Conservation (phyloP, 2,888 invertebrate genomes). For the Ferrisia virgata region DNA sequence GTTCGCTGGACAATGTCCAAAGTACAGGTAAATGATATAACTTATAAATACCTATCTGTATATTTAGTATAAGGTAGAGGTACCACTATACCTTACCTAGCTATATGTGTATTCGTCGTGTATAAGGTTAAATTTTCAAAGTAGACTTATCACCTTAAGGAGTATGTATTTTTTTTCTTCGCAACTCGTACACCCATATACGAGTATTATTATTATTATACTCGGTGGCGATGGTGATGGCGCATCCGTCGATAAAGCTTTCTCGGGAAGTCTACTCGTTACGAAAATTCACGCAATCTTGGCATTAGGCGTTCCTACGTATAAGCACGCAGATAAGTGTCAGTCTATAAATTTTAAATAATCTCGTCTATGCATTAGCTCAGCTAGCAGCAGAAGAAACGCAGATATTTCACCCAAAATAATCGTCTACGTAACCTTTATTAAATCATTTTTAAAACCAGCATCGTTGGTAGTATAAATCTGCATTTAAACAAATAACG, state of each 20-base stretch:
- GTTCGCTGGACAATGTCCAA: background rate
- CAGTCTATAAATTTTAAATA: slow-evolving; percentile 30
- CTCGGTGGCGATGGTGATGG: background rate
- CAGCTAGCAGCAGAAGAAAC: background rate
- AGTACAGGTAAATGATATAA: slow-evolving; percentile 19
- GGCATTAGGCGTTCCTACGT: background rate
- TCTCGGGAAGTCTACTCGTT: background rate
- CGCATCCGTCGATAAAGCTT: background rate
- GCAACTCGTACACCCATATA: background rate
- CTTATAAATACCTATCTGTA: too few relatives aligned
- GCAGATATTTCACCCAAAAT: slow-evolving; percentile 19
- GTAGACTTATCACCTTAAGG: too few relatives aligned
- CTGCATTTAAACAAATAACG: slow-evolving; percentile 27
- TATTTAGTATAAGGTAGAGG: too few relatives aligned
- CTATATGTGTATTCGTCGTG: too few relatives aligned
- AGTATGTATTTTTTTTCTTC: background rate
- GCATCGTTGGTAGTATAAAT: background rate
- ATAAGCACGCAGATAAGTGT: background rate
- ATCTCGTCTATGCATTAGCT: background rate
- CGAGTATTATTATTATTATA: background rate
- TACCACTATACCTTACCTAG: too few relatives aligned
- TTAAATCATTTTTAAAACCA: slow-evolving; percentile 31
- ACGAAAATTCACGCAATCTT: slow-evolving; percentile 22
- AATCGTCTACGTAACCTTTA: slow-evolving; percentile 12
- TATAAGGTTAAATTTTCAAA: too few relatives aligned